Evolutionary conservation across 2,888 invertebrate species (phyloP).

Genomic region (Drosophila neotestacea): DNA sequence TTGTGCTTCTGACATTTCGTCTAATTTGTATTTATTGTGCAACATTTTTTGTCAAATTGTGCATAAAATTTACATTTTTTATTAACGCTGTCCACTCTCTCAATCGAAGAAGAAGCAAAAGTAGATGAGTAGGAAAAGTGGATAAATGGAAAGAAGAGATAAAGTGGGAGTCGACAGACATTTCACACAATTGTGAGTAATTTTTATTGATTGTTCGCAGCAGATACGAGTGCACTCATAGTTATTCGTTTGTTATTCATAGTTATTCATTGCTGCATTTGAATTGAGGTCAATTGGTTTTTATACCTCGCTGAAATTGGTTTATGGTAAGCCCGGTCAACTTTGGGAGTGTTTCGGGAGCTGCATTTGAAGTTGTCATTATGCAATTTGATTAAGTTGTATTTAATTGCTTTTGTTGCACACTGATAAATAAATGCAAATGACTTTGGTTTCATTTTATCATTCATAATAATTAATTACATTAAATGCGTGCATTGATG

Average conservation of each 20-base stretch:
- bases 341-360: background rate
- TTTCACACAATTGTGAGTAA: slow-evolving; percentile 47
- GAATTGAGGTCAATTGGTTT: slow-evolving; percentile 67
- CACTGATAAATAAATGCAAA: slow-evolving; percentile 66
- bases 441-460: slow-evolving; percentile 53
- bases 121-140: background rate
- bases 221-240: slow-evolving; percentile 14
- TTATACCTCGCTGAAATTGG: slow-evolving; percentile 21
- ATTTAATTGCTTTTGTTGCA: slow-evolving; percentile 73
- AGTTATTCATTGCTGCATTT: slow-evolving; percentile 31
- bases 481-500: slow-evolving; percentile 46
- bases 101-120: background rate
- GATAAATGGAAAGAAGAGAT: slow-evolving; percentile 7
- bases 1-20: slow-evolving; percentile 51
- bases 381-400: slow-evolving; percentile 74
- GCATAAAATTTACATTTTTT: slow-evolving; percentile 77
- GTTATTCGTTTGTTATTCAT: slow-evolving; percentile 15
- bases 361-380: slow-evolving; percentile 70
- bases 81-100: slow-evolving; percentile 49
- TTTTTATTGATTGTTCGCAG: slow-evolving; percentile 62
- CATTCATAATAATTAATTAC: slow-evolving; percentile 70
- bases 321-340: slow-evolving; percentile 1
- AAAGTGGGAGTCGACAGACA: slow-evolving; percentile 3
- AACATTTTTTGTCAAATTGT: slow-evolving; percentile 64
- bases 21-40: slow-evolving; percentile 80